Evolutionary conservation across 1,140 invertebrate genomes (phyloP).

Genomic region (Centruroides vittatus): DNA sequence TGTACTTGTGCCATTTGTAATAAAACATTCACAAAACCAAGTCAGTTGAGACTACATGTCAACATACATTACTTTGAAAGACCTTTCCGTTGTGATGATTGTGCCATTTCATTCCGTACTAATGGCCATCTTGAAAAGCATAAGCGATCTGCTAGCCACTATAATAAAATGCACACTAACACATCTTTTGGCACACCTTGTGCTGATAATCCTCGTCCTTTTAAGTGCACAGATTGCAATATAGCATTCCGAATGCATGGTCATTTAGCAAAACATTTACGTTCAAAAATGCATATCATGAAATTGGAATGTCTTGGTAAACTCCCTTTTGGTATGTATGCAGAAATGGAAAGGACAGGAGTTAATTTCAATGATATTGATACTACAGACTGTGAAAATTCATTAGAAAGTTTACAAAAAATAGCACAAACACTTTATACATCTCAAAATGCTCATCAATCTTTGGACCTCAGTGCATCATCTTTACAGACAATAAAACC

Average conservation of each 20-base stretch:
- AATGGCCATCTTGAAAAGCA: constrained; percentile 87
- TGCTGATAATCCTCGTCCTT: constrained; percentile 78
- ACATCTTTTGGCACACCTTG: constrained; percentile 69
- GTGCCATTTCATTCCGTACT: constrained; percentile 76
- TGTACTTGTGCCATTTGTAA: constrained; percentile 75
- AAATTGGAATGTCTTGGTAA: constrained; percentile 84
- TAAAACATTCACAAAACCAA: constrained; percentile 77
- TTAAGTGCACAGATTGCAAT: constrained; percentile 88
- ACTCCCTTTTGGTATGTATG: constrained; percentile 88
- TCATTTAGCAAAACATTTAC: constrained; percentile 87
- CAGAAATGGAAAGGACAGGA: constrained; percentile 79
- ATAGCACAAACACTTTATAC: constrained; percentile 60
- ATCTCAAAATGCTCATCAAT: constrained; percentile 32
- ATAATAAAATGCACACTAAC: constrained; percentile 75
- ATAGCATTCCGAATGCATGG: constrained; percentile 92
- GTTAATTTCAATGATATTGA: constrained; percentile 84
- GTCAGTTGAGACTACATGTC: constrained; percentile 77
- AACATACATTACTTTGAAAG: constrained; percentile 93
- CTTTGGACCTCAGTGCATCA: too few species aligned
- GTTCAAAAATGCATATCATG: constrained; percentile 95
- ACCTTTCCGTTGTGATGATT: constrained; percentile 78
- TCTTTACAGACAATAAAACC: too few species aligned
- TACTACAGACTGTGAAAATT: constrained; percentile 85
- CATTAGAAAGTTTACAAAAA: constrained; percentile 64
- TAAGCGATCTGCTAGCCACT: constrained; percentile 72